Evolutionary conservation across 2,113 vertebrate genomes (phyloP).

Genomic region (Daphoenositta chrysoptera): DNA sequence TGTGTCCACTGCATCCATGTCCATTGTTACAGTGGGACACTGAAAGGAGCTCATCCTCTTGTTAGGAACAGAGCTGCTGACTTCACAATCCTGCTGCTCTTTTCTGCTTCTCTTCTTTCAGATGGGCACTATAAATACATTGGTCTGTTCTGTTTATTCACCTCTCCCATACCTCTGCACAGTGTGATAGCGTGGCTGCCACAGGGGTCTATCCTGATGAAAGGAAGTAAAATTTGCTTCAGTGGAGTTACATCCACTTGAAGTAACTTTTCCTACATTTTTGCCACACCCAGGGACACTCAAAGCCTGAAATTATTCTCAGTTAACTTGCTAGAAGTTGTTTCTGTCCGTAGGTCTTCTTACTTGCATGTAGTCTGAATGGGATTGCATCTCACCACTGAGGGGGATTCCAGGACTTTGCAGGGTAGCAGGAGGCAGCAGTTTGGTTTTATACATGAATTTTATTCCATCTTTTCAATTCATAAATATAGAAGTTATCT

Average conservation of each 20-base stretch:
- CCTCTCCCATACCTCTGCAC: not conserved
- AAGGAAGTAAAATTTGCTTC: not conserved
- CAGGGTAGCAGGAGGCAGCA: not conserved
- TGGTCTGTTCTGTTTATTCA: not conserved
- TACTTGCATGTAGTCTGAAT: not conserved
- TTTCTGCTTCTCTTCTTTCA: not conserved
- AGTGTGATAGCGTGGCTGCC: not conserved
- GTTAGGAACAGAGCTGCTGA: not conserved
- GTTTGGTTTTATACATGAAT: not conserved
- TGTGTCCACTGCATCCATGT: not conserved
- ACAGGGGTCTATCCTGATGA: not conserved
- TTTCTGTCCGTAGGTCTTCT: not conserved
- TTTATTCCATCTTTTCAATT: not conserved
- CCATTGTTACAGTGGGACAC: not conserved
- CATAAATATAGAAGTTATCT: not conserved
- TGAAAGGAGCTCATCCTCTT: not conserved
- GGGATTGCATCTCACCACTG: not conserved
- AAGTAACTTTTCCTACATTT: not conserved
- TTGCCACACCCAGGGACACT: not conserved
- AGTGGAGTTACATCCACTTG: not conserved
- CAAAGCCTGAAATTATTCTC: not conserved
- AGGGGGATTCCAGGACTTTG: not conserved
- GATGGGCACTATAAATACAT: not conserved
- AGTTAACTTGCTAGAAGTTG: not conserved
- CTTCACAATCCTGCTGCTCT: not conserved